Conservation (phyloP, 2,888 invertebrate species). For the Ochropleura leucogaster region DNA sequence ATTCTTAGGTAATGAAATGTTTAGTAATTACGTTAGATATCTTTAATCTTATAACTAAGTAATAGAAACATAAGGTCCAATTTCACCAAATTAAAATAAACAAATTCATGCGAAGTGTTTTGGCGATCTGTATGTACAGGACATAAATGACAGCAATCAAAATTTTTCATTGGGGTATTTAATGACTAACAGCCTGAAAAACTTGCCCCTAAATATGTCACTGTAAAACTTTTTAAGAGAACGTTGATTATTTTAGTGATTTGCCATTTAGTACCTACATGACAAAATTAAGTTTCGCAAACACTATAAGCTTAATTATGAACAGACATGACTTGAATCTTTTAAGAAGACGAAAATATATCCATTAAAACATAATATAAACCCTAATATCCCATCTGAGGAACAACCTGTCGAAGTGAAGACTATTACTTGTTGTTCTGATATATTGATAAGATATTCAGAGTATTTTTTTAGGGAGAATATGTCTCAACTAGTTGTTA, state of each 20-base stretch:
- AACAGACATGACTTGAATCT: neutral
- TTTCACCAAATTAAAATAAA: neutral
- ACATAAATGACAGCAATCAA: neutral
- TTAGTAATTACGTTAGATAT: conserved; percentile 11
- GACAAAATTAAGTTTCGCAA: conserved; percentile 1
- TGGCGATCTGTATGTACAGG: neutral
- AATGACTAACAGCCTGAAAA: neutral
- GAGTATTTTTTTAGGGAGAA: conserved; percentile 10
- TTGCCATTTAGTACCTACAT: conserved; percentile 7
- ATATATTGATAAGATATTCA: neutral
- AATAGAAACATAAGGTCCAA: neutral
- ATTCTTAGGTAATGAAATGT: conserved; percentile 9
- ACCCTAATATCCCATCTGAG: neutral
- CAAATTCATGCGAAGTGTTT: neutral
- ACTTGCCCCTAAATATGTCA: conserved; percentile 2
- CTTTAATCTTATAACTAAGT: neutral
- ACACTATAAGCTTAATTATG: neutral
- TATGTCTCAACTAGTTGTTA: conserved; percentile 6
- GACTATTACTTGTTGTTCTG: neutral
- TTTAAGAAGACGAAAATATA: neutral
- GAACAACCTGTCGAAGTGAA: neutral
- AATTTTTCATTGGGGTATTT: neutral
- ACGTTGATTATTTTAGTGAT: neutral
- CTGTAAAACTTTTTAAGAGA: neutral
- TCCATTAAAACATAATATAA: neutral